Evolutionary conservation across 2,888 invertebrate genomes (phyloP).

Genomic region (Drosophila austrosaltans): DNA sequence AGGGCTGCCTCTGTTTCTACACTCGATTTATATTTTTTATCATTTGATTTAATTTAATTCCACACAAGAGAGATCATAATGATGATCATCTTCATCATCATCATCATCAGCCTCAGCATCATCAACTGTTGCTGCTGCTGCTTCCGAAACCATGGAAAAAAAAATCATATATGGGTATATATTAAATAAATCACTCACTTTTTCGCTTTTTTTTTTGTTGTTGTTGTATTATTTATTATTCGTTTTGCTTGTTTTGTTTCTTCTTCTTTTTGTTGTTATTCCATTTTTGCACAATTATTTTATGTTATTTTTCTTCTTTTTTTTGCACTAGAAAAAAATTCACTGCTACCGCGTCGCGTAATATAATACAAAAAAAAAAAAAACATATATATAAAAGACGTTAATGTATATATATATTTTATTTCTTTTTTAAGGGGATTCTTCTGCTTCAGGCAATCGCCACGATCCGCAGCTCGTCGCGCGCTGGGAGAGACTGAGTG

Average conservation of each 20-base stretch:
- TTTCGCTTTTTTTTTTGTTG: slow-evolving; percentile 42
- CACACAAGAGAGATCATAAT: slow-evolving; percentile 19
- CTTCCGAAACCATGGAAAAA: slow-evolving; percentile 67
- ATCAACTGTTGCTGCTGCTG: slow-evolving; percentile 50
- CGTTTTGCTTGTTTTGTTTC: slow-evolving; percentile 49
- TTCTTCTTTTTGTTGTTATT: slow-evolving; percentile 36
- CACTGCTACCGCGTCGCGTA: slow-evolving; percentile 51
- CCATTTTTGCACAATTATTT: slow-evolving; percentile 36
- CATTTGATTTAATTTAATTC: slow-evolving; percentile 82
- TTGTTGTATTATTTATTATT: slow-evolving; percentile 40
- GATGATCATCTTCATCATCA: slow-evolving; percentile 27
- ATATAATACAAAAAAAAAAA: slow-evolving; percentile 35
- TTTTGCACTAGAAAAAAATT: slow-evolving; percentile 36
- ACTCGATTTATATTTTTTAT: slow-evolving; percentile 80
- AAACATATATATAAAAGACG: slow-evolving; percentile 20
- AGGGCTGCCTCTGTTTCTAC: slow-evolving; percentile 76
- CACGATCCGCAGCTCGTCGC: slow-evolving; percentile 64
- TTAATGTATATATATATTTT: not conserved
- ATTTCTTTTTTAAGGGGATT: slow-evolving; percentile 38
- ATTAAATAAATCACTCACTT: slow-evolving; percentile 69
- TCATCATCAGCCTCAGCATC: slow-evolving; percentile 16
- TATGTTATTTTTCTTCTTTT: slow-evolving; percentile 33
- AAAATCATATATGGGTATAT: slow-evolving; percentile 43
- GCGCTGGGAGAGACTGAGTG: slow-evolving; percentile 55
- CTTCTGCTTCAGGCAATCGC: slow-evolving; percentile 49